Percentiles rank a stretch among this genome's conserved stretches.
Evolutionary conservation across 2,113 vertebrate species (phyloP).

Genomic region (Emydocephalus ijimae): DNA sequence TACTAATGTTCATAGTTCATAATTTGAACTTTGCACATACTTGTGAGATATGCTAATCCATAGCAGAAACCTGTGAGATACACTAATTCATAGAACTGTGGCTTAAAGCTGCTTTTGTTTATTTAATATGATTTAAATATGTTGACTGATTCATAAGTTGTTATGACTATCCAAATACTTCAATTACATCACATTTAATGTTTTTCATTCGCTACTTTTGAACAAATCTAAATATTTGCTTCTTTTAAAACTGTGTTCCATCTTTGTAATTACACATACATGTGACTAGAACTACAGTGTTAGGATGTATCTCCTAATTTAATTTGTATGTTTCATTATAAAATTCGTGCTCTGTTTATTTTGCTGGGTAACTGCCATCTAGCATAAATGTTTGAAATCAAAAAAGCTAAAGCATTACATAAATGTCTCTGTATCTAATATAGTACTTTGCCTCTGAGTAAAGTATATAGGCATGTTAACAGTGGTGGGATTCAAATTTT

Average conservation of each 20-base stretch:
- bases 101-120: neutral
- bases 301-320: neutral
- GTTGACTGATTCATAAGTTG: neutral
- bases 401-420: neutral
- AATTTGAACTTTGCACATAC: neutral
- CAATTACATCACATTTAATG: neutral
- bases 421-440: neutral
- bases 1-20: neutral
- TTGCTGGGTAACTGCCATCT: neutral
- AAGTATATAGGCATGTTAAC: neutral
- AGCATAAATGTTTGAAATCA: neutral
- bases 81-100: neutral
- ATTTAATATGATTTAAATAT: neutral
- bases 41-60: neutral
- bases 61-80: neutral
- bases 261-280: neutral
- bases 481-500: no score
- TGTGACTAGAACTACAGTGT: neutral
- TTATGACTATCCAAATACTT: neutral
- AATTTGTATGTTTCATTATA: neutral
- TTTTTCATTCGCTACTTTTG: neutral
- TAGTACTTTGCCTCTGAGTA: neutral
- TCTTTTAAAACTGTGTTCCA: neutral
- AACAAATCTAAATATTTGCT: neutral
- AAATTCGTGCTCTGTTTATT: fast-evolving